These are phyloP conservation scores for Australoheros scitulus DNA, from an alignment of 2,113 vertebrate species.

Conservation along the genomic window DNA sequence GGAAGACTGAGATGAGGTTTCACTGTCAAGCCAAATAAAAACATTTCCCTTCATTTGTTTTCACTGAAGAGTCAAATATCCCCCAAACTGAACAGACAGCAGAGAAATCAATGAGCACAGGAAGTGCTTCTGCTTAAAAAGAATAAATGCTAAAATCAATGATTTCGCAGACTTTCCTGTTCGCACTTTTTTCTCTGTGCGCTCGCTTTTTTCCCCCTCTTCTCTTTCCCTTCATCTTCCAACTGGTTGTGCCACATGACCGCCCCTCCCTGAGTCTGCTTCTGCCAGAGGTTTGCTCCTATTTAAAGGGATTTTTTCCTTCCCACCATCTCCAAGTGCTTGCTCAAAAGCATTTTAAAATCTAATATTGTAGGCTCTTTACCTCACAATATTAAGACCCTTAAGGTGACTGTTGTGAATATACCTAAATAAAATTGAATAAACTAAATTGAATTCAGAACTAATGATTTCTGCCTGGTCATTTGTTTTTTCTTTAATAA, in stretches of 20 bases:
- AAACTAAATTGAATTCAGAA: too few species aligned
- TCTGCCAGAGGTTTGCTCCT: not conserved
- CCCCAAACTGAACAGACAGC: not conserved
- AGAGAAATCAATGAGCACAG: not conserved
- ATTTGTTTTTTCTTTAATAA: too few species aligned
- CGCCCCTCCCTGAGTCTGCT: not conserved
- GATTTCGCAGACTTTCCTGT: not conserved
- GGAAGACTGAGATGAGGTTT: not conserved
- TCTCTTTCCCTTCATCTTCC: too few species aligned
- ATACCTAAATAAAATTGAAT: too few species aligned
- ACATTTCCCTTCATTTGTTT: not conserved
- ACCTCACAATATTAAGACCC: too few species aligned
- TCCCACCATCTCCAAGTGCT: not conserved
- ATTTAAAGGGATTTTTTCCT: not conserved
- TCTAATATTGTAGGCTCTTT: too few species aligned
- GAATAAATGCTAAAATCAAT: not conserved
- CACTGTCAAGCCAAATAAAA: not conserved
- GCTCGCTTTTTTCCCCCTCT: too few species aligned
- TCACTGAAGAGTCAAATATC: too few species aligned
- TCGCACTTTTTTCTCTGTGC: not conserved
- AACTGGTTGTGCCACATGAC: not conserved
- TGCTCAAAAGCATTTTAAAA: not conserved
- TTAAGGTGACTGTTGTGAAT: too few species aligned
- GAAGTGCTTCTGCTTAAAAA: not conserved
- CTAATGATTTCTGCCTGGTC: too few species aligned